These are phyloP conservation scores for Perccottus glenii DNA, from an alignment of 2,113 vertebrate species.

Conservation along the genomic window DNA sequence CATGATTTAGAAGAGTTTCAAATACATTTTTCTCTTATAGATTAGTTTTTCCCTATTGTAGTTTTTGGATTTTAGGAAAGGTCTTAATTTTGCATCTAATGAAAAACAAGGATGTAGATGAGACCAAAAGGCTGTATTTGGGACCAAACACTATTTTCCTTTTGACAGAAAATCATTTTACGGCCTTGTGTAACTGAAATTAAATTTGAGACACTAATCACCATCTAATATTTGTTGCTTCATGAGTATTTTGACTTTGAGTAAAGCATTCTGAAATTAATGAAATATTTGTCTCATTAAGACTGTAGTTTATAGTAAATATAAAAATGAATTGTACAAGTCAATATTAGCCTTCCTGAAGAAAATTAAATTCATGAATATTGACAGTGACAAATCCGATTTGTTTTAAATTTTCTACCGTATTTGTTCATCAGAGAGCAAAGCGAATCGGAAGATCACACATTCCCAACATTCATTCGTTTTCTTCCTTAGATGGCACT, in stretches of 20 bases:
- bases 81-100: not conserved
- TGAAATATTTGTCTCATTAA: slow-evolving; percentile 21
- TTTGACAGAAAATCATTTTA: not conserved
- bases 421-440: slow-evolving; percentile 33
- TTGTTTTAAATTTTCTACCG: slow-evolving; percentile 12
- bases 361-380: slow-evolving; percentile 12
- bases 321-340: not conserved
- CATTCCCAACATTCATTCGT: slow-evolving; percentile 5
- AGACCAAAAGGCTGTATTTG: not conserved
- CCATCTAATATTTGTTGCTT: not conserved
- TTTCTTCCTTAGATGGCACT: not conserved
- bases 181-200: not conserved
- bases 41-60: not conserved
- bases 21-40: no score
- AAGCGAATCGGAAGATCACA: slow-evolving; percentile 25
- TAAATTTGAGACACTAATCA: not conserved
- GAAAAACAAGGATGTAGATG: no score
- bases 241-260: not conserved
- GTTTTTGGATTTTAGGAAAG: not conserved
- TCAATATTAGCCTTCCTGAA: slow-evolving; percentile 18
- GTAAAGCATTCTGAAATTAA: not conserved
- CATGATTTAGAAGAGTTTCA: no score
- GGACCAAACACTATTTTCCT: not conserved
- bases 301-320: not conserved
- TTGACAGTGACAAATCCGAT: slow-evolving; percentile 17